Evolutionary conservation across 2,888 invertebrate genomes (phyloP).

Genomic region (Acleris holmiana): DNA sequence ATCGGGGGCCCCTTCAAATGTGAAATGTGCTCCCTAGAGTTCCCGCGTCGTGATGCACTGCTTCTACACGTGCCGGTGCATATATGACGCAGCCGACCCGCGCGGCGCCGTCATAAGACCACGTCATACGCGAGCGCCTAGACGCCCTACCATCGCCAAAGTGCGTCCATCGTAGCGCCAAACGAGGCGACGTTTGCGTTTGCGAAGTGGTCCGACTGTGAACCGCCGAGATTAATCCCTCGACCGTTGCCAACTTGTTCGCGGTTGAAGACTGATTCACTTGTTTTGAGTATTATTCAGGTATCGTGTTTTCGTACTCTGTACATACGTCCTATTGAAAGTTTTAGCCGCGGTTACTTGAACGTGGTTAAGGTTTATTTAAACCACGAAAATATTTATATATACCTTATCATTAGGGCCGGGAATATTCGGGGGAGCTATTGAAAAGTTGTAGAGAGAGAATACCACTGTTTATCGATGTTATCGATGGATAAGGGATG

Average conservation of each 20-base stretch:
- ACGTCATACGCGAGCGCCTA: constrained; percentile 2
- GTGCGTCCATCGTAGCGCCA: too few species aligned
- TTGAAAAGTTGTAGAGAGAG: too few species aligned
- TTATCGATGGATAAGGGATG: too few species aligned
- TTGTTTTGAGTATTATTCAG: not conserved
- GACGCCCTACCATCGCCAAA: too few species aligned
- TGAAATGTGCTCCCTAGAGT: constrained; percentile 92
- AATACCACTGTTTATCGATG: too few species aligned
- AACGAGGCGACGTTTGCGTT: too few species aligned
- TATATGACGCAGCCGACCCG: constrained; percentile 83
- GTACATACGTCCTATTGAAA: not conserved
- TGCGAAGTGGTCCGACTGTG: too few species aligned
- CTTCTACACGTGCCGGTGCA: constrained; percentile 91
- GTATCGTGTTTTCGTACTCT: not conserved
- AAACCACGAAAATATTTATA: not conserved
- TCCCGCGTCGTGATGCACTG: constrained; percentile 89
- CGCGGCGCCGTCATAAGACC: constrained; percentile 25
- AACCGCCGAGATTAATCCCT: too few species aligned
- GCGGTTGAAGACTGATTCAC: not conserved
- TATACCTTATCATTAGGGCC: too few species aligned
- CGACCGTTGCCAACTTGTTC: too few species aligned
- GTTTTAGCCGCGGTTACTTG: not conserved
- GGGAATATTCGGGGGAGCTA: too few species aligned
- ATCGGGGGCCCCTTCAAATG: constrained; percentile 88
- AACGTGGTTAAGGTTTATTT: not conserved